These are phyloP conservation scores for Xiphias gladius DNA, from an alignment of 2,113 vertebrate species.

Conservation along the genomic window DNA sequence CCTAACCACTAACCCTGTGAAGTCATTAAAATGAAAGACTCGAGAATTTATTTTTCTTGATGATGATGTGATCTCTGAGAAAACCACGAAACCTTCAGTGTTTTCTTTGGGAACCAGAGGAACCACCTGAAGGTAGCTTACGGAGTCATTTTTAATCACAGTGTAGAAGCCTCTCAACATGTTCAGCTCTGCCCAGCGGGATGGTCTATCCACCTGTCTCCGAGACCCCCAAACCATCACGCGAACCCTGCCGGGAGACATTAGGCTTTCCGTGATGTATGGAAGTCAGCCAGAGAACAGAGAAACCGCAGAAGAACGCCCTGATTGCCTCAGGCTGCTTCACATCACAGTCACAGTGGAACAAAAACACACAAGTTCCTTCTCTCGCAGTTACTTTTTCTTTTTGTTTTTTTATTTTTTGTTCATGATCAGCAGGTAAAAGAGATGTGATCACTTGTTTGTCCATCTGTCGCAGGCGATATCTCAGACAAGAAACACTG, in stretches of 20 bases:
- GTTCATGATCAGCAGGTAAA: neutral
- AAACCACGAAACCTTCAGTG: neutral
- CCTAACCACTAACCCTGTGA: too few relatives aligned
- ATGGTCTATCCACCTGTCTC: constrained; percentile 53
- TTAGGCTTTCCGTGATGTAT: constrained; percentile 54
- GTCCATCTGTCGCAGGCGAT: neutral
- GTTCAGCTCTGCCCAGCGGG: constrained; percentile 49
- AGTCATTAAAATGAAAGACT: too few relatives aligned
- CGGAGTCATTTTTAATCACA: constrained; percentile 58
- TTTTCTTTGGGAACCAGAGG: neutral
- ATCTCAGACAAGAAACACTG: neutral
- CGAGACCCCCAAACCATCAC: constrained; percentile 53
- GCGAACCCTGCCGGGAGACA: constrained; percentile 49
- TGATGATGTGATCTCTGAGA: neutral
- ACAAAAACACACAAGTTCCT: constrained; percentile 28
- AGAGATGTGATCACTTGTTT: neutral
- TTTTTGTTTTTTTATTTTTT: neutral
- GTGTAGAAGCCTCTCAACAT: constrained; percentile 41
- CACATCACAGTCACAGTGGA: constrained; percentile 22
- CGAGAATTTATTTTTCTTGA: too few relatives aligned
- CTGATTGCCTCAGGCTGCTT: constrained; percentile 54
- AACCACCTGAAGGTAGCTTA: constrained; percentile 19
- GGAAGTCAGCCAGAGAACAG: constrained; percentile 50
- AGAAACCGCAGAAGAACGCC: constrained; percentile 27
- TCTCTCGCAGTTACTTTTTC: neutral